A percentile compares a stretch with the other conserved stretches of the same genome.
phyloP scores from a whole-genome alignment of 53 echinoderm and acorn worm genomes.

The Hippasteria phrygiana region DNA sequence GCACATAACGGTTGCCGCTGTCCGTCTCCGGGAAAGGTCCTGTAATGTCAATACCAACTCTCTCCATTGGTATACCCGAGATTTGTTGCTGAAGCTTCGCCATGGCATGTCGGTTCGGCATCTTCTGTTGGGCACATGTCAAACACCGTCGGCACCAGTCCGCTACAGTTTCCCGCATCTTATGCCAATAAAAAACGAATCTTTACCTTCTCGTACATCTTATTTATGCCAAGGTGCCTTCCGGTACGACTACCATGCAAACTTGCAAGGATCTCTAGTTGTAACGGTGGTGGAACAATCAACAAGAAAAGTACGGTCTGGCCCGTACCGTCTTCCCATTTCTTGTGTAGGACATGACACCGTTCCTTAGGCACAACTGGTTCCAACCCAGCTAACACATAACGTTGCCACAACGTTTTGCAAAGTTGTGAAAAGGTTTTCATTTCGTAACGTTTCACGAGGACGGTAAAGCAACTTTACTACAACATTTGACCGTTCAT shows the following conservation, averaged over 20 bases:
- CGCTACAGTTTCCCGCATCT: conserved; percentile 26
- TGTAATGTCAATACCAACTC: conserved; percentile 37
- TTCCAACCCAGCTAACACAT: conserved; percentile 8
- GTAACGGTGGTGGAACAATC: conserved; percentile 29
- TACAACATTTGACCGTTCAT: too few relatives aligned
- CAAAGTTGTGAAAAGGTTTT: too few relatives aligned
- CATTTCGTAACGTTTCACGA: too few relatives aligned
- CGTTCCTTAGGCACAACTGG: conserved; percentile 14
- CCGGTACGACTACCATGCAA: conserved; percentile 12
- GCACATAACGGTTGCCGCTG: conserved; percentile 34
- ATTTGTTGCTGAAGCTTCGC: conserved; percentile 31
- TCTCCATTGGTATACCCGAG: conserved; percentile 38
- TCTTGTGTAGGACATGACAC: background rate
- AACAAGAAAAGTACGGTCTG: conserved; percentile 4
- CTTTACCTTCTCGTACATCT: conserved; percentile 22
- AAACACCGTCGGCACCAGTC: conserved; percentile 40
- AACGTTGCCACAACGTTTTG: too few relatives aligned
- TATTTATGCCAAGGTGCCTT: conserved; percentile 37
- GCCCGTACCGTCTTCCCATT: conserved; percentile 17
- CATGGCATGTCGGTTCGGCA: background rate
- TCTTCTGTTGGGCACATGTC: conserved; percentile 24
- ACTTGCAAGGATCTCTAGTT: background rate
- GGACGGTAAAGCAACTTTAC: too few relatives aligned
- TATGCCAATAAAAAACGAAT: conserved; percentile 49
- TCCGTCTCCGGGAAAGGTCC: conserved; percentile 29